These are phyloP conservation scores for Leucoma salicis DNA, from an alignment of 2,888 invertebrate genomes.

Conservation along the genomic window DNA sequence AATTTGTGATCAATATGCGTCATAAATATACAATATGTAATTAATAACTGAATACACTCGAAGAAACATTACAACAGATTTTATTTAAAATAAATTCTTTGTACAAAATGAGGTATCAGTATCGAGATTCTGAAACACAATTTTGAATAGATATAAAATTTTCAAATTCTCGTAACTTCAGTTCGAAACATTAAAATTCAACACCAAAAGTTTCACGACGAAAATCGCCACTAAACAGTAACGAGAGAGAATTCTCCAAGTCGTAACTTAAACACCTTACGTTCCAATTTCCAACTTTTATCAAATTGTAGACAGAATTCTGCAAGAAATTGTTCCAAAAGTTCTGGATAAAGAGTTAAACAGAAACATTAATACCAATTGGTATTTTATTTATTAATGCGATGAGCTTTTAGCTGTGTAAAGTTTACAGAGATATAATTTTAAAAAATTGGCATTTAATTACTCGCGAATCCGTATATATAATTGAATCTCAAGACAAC, in stretches of 20 bases:
- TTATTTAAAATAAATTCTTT: neutral
- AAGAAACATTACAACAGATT: neutral
- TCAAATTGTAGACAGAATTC: conserved; percentile 12
- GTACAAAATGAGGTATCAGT: neutral
- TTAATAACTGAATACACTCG: neutral
- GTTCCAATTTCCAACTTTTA: conserved; percentile 19
- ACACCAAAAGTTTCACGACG: conserved; percentile 11
- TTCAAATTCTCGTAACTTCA: conserved; percentile 14
- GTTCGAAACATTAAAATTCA: conserved; percentile 12
- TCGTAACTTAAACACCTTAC: conserved; percentile 13
- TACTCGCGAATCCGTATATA: conserved; percentile 28
- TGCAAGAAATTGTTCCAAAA: conserved; percentile 15
- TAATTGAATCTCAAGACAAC: conserved; percentile 42
- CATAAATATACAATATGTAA: too few species aligned
- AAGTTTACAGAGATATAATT: conserved; percentile 17
- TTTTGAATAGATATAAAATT: conserved; percentile 13
- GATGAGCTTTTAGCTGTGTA: conserved; percentile 3
- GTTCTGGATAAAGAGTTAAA: conserved; percentile 8
- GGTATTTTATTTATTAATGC: conserved; percentile 12
- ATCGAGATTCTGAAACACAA: neutral
- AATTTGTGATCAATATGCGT: too few species aligned
- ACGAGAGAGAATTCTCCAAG: conserved; percentile 19
- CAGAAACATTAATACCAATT: conserved; percentile 3
- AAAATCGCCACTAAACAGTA: conserved; percentile 13
- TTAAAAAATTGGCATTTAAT: conserved; percentile 41